Evolutionary conservation across 1,140 invertebrate species (phyloP).

Genomic region (Ceratoteleas bidentatus): DNA sequence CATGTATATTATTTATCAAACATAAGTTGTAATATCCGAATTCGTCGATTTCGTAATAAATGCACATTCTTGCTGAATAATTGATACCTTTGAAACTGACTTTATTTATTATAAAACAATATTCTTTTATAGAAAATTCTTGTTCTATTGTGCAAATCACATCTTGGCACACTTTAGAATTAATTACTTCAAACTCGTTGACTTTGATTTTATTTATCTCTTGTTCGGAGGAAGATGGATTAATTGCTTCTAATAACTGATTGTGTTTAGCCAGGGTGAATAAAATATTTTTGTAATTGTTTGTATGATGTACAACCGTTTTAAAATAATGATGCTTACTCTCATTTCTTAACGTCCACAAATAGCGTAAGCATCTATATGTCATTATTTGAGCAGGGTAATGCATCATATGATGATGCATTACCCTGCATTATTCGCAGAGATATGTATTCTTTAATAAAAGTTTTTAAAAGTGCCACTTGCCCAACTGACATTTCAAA

Average conservation of each 20-base stretch:
- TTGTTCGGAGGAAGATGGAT: slow-evolving; percentile 5
- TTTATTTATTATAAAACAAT: background rate
- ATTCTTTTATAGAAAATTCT: background rate
- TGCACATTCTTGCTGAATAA: background rate
- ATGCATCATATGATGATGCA: no score
- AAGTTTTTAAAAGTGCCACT: slow-evolving; percentile 17
- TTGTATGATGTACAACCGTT: background rate
- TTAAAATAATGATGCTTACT: slow-evolving; percentile 29
- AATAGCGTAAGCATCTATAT: slow-evolving; percentile 13
- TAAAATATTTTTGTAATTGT: slow-evolving; percentile 22
- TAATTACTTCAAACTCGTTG: background rate
- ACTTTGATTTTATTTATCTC: background rate
- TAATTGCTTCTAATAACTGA: slow-evolving; percentile 17
- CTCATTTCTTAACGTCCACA: slow-evolving; percentile 27
- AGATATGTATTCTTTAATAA: slow-evolving; percentile 21
- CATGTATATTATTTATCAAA: background rate
- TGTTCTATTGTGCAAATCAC: background rate
- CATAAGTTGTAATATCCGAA: slow-evolving; percentile 3
- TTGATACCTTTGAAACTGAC: slow-evolving; percentile 1
- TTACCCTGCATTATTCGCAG: no score
- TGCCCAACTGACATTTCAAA: slow-evolving; percentile 29
- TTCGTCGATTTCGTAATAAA: background rate
- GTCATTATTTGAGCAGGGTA: slow-evolving; percentile 18
- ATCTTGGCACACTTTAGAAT: background rate
- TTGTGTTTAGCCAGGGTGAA: background rate